Percentiles rank a stretch among this genome's conserved stretches.
Evolutionary conservation across 1,140 invertebrate genomes (phyloP).

Genomic region (Drosophila busckii): DNA sequence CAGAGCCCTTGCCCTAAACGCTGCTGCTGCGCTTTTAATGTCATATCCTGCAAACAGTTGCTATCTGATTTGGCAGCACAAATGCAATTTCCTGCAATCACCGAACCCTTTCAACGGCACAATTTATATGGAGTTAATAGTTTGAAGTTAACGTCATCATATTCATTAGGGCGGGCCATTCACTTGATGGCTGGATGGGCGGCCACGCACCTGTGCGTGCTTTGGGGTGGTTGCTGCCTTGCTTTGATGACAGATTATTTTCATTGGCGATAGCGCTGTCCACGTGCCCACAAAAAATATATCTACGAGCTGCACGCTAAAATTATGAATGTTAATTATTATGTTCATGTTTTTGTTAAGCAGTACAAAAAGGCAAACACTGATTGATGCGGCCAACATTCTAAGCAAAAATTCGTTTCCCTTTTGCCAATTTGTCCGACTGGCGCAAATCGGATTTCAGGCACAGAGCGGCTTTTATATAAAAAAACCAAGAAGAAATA

Average conservation of each 20-base stretch:
- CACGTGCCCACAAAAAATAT: slow-evolving; percentile 12
- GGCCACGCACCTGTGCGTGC: slow-evolving; percentile 41
- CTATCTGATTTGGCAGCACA: slow-evolving; percentile 68
- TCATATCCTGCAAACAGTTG: slow-evolving; percentile 49
- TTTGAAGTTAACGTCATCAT: slow-evolving; percentile 49
- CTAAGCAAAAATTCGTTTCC: slow-evolving; percentile 15
- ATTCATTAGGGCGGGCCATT: slow-evolving; percentile 5
- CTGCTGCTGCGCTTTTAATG: slow-evolving; percentile 70
- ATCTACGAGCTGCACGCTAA: slow-evolving; percentile 1
- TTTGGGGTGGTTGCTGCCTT: slow-evolving; percentile 30
- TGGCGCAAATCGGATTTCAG: slow-evolving; percentile 64
- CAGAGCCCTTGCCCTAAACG: slow-evolving; percentile 29
- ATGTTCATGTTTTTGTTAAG: slow-evolving; percentile 50
- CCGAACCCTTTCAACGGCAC: slow-evolving; percentile 33
- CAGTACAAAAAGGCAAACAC: slow-evolving; percentile 26
- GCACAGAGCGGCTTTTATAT: slow-evolving; percentile 44
- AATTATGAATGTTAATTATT: slow-evolving; percentile 70
- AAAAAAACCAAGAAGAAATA: slow-evolving; percentile 22
- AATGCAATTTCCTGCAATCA: slow-evolving; percentile 73
- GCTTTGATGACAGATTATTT: slow-evolving; percentile 78
- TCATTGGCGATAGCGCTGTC: slow-evolving; percentile 51
- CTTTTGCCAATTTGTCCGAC: slow-evolving; percentile 65
- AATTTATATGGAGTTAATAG: slow-evolving; percentile 73
- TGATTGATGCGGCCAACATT: slow-evolving; percentile 49
- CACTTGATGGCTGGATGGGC: background rate